These are phyloP conservation scores for Scortum barcoo DNA, from an alignment of 2,113 vertebrate genomes.

Conservation along the genomic window DNA sequence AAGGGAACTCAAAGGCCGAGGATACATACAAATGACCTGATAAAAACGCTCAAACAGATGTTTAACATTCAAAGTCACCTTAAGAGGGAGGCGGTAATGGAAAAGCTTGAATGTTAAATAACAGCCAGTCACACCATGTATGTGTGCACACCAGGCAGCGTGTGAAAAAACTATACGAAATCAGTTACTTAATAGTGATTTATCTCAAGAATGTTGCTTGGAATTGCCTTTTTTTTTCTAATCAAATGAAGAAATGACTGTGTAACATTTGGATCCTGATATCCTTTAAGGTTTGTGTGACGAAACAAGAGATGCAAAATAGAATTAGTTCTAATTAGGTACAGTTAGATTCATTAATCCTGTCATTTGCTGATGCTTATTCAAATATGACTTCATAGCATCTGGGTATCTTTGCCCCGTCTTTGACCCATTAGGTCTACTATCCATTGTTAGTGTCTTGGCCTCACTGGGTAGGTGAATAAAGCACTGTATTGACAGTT, in stretches of 20 bases:
- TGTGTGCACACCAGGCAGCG: not conserved
- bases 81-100: conserved; percentile 6
- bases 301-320: not conserved
- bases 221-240: not conserved
- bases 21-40: conserved; percentile 58
- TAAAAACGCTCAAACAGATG: conserved; percentile 35
- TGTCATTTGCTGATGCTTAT: not conserved
- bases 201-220: not conserved
- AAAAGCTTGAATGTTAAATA: conserved; percentile 40
- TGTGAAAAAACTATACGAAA: no score
- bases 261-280: not conserved
- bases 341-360: not conserved
- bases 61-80: conserved; percentile 53
- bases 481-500: conserved; percentile 38
- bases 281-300: not conserved
- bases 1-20: conserved; percentile 26
- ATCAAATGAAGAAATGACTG: not conserved
- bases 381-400: not conserved
- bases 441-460: conserved; percentile 7
- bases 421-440: conserved; percentile 71
- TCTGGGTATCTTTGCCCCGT: conserved; percentile 12
- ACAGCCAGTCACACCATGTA: not conserved
- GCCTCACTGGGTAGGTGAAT: conserved; percentile 27
- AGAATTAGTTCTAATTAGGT: not conserved
- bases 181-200: not conserved